phyloP scores from a whole-genome alignment of 2,797 vertebrate genomes.

The Eulemur mongoz region DNA sequence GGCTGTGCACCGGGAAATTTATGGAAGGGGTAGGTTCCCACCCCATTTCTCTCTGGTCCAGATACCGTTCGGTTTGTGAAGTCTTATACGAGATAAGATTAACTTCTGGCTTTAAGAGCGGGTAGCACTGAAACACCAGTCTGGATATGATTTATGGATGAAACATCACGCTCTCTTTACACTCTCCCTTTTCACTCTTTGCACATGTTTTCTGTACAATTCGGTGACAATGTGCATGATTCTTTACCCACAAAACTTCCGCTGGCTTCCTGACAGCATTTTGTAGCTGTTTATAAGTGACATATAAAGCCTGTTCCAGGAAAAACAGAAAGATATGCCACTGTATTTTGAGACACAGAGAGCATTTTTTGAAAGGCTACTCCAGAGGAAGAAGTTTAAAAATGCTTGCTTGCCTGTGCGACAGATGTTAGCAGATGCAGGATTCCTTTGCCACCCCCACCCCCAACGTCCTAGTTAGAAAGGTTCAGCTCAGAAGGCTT shows the following conservation, averaged over 20 bases:
- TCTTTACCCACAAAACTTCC: not conserved
- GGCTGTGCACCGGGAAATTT: not conserved
- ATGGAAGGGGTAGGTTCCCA: not conserved
- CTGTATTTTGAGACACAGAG: not conserved
- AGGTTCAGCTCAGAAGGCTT: not conserved
- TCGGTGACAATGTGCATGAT: not conserved
- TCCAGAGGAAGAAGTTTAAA: not conserved
- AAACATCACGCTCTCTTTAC: not conserved
- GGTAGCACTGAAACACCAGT: not conserved
- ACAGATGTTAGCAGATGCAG: not conserved
- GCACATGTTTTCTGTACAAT: not conserved
- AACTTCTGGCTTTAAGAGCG: not conserved
- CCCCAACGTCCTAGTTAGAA: not conserved
- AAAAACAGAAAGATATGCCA: conserved; percentile 1
- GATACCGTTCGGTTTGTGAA: not conserved
- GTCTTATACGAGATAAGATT: not conserved
- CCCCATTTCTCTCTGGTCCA: not conserved
- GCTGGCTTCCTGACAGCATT: conserved; percentile 27
- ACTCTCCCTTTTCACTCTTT: not conserved
- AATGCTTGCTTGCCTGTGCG: not conserved
- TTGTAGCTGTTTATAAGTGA: conserved; percentile 43
- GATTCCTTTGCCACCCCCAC: not conserved
- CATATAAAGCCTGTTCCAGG: conserved; percentile 11
- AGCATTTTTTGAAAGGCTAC: not conserved
- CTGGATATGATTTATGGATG: conserved; percentile 29